Conservation (phyloP, 2,113 vertebrate genomes). For the Bostrychus sinensis region DNA sequence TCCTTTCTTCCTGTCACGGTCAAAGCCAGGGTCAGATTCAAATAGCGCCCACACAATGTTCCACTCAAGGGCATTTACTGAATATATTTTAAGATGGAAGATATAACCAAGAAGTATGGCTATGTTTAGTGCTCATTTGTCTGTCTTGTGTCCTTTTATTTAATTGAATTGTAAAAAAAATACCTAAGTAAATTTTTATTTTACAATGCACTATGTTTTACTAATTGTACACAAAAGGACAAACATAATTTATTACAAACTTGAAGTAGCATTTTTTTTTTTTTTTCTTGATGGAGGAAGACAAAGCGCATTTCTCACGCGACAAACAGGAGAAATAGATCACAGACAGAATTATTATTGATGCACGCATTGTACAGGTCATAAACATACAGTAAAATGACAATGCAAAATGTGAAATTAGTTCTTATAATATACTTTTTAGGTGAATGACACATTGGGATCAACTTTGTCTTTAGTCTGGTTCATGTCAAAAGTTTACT, state of each 20-base stretch:
- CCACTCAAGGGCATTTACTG: constrained; percentile 17
- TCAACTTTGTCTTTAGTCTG: too few species aligned
- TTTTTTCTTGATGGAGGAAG: constrained; percentile 4
- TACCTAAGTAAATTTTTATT: not conserved
- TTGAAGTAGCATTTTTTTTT: not conserved
- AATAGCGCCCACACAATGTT: not conserved
- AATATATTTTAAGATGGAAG: not conserved
- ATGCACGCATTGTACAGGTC: too few species aligned
- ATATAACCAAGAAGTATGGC: not conserved
- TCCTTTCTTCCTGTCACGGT: not conserved
- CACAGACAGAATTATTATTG: too few species aligned
- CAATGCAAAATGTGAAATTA: too few species aligned
- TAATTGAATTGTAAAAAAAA: not conserved
- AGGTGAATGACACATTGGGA: too few species aligned
- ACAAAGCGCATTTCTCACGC: not conserved
- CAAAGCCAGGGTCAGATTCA: constrained; percentile 2
- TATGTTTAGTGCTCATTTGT: not conserved
- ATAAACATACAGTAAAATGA: too few species aligned
- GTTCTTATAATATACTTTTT: too few species aligned
- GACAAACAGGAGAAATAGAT: too few species aligned
- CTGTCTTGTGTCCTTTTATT: not conserved
- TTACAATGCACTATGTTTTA: not conserved
- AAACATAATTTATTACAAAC: not conserved
- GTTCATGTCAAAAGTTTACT: too few species aligned
- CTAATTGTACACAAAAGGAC: not conserved